These are phyloP conservation scores for Hirundo rustica DNA, from an alignment of 2,797 vertebrate species.

Conservation along the genomic window DNA sequence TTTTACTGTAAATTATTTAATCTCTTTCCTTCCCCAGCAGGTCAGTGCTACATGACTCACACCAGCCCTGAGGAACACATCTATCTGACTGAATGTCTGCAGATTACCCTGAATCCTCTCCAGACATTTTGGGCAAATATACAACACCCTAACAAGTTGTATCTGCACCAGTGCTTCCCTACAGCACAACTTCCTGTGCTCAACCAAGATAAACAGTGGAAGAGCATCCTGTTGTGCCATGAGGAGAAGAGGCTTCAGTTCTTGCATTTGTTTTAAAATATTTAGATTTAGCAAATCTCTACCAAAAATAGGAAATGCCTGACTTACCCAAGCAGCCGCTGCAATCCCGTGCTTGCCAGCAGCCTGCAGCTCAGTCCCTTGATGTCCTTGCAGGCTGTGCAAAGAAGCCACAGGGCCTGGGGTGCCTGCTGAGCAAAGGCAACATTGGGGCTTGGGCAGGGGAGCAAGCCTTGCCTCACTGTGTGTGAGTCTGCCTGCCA, in stretches of 20 bases:
- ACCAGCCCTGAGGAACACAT: background rate
- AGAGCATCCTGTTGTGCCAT: background rate
- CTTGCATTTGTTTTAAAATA: slow-evolving; percentile 2
- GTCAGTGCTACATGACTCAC: slow-evolving; percentile 36
- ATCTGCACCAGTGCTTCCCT: background rate
- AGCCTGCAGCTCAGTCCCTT: background rate
- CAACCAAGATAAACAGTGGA: slow-evolving; percentile 12
- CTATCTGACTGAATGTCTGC: background rate
- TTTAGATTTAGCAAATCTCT: slow-evolving; percentile 3
- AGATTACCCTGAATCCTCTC: slow-evolving; percentile 23
- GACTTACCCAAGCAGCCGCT: background rate
- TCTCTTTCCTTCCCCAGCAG: background rate
- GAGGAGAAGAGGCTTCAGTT: background rate
- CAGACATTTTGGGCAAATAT: background rate
- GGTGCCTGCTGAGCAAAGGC: background rate
- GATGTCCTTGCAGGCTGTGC: background rate
- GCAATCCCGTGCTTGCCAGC: accelerated
- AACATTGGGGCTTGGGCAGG: background rate
- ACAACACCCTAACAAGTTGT: background rate
- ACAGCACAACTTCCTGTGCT: background rate
- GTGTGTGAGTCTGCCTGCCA: background rate
- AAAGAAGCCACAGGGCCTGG: background rate
- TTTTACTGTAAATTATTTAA: slow-evolving; percentile 50
- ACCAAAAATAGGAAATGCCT: background rate
- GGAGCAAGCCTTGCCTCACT: background rate